These are phyloP conservation scores for Drosophila sordidula DNA, from an alignment of 2,888 invertebrate genomes.

Conservation along the genomic window DNA sequence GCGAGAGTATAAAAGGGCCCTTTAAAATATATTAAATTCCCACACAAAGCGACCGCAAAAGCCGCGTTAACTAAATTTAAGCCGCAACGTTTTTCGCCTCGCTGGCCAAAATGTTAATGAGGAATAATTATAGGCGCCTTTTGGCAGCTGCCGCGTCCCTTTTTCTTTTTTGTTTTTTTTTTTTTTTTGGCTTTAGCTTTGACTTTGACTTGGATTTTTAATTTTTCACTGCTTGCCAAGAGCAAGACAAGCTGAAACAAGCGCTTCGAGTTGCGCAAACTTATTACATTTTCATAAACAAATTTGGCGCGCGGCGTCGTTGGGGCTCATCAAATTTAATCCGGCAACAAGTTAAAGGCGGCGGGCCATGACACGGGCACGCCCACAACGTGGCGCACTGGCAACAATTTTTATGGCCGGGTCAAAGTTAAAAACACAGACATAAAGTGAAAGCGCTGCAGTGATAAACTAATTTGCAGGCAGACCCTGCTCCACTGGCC, in stretches of 20 bases:
- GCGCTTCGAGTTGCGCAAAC: slow-evolving; percentile 37
- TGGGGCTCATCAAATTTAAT: slow-evolving; percentile 60
- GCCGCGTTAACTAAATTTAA: slow-evolving; percentile 64
- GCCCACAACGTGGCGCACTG: neutral
- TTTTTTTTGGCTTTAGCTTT: slow-evolving; percentile 6
- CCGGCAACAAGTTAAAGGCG: slow-evolving; percentile 67
- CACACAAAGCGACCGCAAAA: slow-evolving; percentile 43
- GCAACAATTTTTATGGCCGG: slow-evolving; percentile 26
- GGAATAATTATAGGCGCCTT: slow-evolving; percentile 65
- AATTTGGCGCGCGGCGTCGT: slow-evolving; percentile 41
- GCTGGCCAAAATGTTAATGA: slow-evolving; percentile 73
- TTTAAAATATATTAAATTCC: slow-evolving; percentile 45
- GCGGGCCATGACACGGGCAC: slow-evolving; percentile 10
- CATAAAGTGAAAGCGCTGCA: slow-evolving; percentile 39
- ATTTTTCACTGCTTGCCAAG: slow-evolving; percentile 2
- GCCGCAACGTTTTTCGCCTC: slow-evolving; percentile 60
- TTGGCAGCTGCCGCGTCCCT: slow-evolving; percentile 15
- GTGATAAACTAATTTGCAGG: slow-evolving; percentile 61
- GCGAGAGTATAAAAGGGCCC: neutral
- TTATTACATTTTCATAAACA: slow-evolving; percentile 70
- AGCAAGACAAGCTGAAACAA: slow-evolving; percentile 17
- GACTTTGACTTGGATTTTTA: slow-evolving; percentile 14
- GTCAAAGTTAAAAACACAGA: slow-evolving; percentile 41
- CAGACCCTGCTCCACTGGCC: neutral
- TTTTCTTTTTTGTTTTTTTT: slow-evolving; percentile 10